These are phyloP conservation scores for Dinothrombium tinctorium DNA, from an alignment of 1,140 invertebrate genomes.

Conservation along the genomic window DNA sequence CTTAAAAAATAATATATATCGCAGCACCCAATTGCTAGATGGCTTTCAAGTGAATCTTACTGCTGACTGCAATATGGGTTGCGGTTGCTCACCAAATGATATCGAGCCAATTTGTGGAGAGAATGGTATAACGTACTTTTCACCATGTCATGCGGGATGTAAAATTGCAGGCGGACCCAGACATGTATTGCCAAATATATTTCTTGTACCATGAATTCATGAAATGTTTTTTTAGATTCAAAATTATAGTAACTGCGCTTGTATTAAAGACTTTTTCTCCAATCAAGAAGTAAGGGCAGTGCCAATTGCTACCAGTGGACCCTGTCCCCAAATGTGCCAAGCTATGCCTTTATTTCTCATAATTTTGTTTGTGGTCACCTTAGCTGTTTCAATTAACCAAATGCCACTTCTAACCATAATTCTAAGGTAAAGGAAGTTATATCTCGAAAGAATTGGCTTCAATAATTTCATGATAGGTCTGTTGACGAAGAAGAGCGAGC, in stretches of 20 bases:
- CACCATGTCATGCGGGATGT: slow-evolving; percentile 81
- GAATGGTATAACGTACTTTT: slow-evolving; percentile 76
- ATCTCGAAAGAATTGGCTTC: no score
- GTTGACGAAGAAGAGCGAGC: slow-evolving; percentile 74
- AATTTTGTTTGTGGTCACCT: slow-evolving; percentile 80
- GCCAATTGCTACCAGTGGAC: slow-evolving; percentile 64
- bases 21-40: slow-evolving; percentile 25
- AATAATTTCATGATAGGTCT: no score
- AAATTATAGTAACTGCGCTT: slow-evolving; percentile 73
- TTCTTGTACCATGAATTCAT: slow-evolving; percentile 35
- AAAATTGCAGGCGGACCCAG: no score
- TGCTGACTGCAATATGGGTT: slow-evolving; percentile 74
- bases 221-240: background rate
- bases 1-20: background rate
- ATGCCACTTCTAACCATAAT: slow-evolving; percentile 89
- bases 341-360: slow-evolving; percentile 81
- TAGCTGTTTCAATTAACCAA: slow-evolving; percentile 72
- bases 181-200: no score
- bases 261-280: no score
- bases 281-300: no score
- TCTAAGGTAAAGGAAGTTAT: no score
- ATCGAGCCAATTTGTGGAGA: slow-evolving; percentile 84
- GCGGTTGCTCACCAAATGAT: slow-evolving; percentile 61
- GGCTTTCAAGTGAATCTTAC: slow-evolving; percentile 71
- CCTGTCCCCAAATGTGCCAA: slow-evolving; percentile 64